Evolutionary conservation across 2,797 vertebrate genomes (phyloP).

Genomic region (Siniperca obscura): DNA sequence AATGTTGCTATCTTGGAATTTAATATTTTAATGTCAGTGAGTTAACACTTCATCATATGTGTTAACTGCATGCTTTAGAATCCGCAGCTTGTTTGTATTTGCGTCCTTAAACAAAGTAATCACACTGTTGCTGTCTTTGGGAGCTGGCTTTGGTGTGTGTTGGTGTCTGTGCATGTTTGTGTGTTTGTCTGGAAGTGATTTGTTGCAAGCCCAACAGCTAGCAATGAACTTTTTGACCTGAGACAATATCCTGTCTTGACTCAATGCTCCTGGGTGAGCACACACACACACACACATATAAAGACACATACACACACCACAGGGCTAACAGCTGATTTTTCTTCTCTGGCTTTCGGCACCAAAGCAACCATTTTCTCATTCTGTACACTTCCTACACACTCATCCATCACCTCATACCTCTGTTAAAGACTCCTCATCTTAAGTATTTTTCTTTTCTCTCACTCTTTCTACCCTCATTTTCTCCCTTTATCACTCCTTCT

Average conservation of each 20-base stretch:
- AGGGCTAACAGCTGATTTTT: conserved; percentile 54
- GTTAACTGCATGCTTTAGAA: background rate
- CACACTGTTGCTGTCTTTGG: background rate
- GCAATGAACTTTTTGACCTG: conserved; percentile 62
- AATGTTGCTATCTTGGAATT: background rate
- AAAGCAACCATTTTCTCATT: conserved; percentile 67
- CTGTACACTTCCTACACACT: conserved; percentile 43
- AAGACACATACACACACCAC: conserved; percentile 2
- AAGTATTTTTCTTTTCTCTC: conserved; percentile 44
- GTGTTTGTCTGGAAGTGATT: conserved; percentile 52
- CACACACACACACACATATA: conserved; percentile 24
- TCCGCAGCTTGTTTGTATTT: conserved; percentile 22
- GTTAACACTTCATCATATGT: background rate
- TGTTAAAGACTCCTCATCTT: conserved; percentile 55
- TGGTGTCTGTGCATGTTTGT: conserved; percentile 6
- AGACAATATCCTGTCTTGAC: conserved; percentile 57
- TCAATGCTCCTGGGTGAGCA: conserved; percentile 45
- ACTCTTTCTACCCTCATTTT: conserved; percentile 43
- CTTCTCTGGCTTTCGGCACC: conserved; percentile 46
- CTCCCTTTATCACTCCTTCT: conserved; percentile 13
- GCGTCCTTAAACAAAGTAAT: background rate
- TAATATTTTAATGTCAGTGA: background rate
- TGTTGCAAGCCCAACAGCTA: conserved; percentile 48
- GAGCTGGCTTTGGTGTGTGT: background rate
- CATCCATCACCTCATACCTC: conserved; percentile 71